Evolutionary conservation across 2,888 invertebrate species (phyloP).

Genomic region (Andrena fulva): DNA sequence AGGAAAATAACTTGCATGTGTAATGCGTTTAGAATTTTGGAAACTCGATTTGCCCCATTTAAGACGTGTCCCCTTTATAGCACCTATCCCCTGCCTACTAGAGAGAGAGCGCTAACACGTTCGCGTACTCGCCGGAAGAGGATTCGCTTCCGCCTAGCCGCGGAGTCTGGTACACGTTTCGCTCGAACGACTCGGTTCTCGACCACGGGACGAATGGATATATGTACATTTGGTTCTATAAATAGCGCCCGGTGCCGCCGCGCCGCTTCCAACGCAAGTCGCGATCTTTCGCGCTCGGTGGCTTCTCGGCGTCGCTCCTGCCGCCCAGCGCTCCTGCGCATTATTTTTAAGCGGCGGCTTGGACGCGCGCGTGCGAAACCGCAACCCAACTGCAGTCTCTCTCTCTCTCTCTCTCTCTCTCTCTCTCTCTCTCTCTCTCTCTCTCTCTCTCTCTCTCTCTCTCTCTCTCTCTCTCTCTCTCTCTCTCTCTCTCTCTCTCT

Average conservation of each 20-base stretch:
- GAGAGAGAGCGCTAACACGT: background rate
- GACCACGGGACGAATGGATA: background rate
- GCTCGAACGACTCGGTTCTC: slow-evolving; percentile 3
- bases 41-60: too few relatives aligned
- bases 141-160: background rate
- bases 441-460: too few relatives aligned
- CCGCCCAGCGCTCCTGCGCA: background rate
- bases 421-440: too few relatives aligned
- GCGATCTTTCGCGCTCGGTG: slow-evolving; percentile 1
- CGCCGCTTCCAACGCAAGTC: background rate
- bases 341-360: slow-evolving; percentile 19
- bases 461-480: too few relatives aligned
- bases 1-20: too few relatives aligned
- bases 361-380: background rate
- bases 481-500: too few relatives aligned
- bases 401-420: too few relatives aligned
- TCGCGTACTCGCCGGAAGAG: background rate
- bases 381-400: background rate
- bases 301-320: slow-evolving; percentile 1
- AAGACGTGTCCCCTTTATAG: too few relatives aligned
- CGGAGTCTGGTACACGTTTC: background rate
- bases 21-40: too few relatives aligned
- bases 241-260: slow-evolving; percentile 13
- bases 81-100: too few relatives aligned
- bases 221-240: slow-evolving; percentile 11